Evolutionary conservation across 2,113 vertebrate genomes (phyloP), one percentile per base, ranked within the genome.

Genomic region (Stigmatopora nigra): DNA sequence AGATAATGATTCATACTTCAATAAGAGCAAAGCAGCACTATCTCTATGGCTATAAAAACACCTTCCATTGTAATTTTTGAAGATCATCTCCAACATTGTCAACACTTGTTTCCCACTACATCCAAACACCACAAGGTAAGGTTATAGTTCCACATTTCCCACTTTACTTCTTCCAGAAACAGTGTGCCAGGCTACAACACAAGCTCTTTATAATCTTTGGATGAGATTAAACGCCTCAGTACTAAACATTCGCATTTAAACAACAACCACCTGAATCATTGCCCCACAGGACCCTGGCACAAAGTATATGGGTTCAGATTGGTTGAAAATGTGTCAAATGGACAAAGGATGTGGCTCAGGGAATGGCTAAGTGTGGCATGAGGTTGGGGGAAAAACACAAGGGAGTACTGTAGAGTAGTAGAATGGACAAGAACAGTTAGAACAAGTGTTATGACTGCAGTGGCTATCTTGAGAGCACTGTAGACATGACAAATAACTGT

Each of bases 311-410:
- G 86, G 81, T 80, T 83, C 77, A 71, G 81, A 68, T 70, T 83
- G 82, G 87, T 88, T 86, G 82, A 74, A 84, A 86, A 84, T 84
- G 73, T 86, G 85, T 84, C 86, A 86, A 85, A 85, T 81, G 85
- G 85, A 87, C 85, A 88, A 77, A 69, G 82, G 80, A 82, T 80
- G 69, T 76, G 74, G 82, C 78, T 81, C 57, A 44, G 72, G 80
- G 84, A 81, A 77, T 64, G 22, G 75, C 74, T 75, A 56, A 66
- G 77, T 75, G 78, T 78, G 82, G 78, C 76, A 72, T 38, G 45
- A 69, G 85, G 81, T 81, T 80, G 84, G 67, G 67, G 71, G 66
- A 71, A 82, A 67, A 61, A 78, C 64, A 85, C 68, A 64, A 64
- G 53, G 44, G 68, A 69, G 76, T 78, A 75, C n/a, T 69, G 69